Evolutionary conservation across 2,888 invertebrate species (phyloP), one percentile per base, ranked within the genome.

Genomic region (Dynastes tityus): DNA sequence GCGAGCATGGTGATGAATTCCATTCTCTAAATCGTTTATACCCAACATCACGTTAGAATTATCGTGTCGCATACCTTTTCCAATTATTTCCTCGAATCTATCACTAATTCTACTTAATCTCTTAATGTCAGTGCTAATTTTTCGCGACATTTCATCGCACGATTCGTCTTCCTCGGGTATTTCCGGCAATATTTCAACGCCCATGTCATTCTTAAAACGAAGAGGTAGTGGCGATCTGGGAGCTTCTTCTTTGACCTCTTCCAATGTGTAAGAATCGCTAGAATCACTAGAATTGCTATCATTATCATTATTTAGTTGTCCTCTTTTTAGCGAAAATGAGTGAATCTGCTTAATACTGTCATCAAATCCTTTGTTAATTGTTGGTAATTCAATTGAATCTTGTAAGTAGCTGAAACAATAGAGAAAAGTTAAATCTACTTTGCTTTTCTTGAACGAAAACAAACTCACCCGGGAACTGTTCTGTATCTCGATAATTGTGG

Each of bases 91-190:
- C 80, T 90, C 90, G 80, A 91, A 87, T 84, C 88, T 90, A 84
- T 90, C 90, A 81, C 90, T 90, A 86, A 91, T 87, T 76, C 86
- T 88, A 84, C 90, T 91, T 85, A 91, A 89, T 88, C 91, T 89
- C 86, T 90, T 90, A 76, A 91, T 90, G 80, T 89, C 89, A 76
- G 87, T 84, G 82, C 89, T 90, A 80, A 90, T 86, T 76, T 88
- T 88, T 83, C 88, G 88, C 80, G 73, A 65, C 13, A 88, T 89
- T 78, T 84, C 87, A 9, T 63, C 55, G 2, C 71, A 78, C 53
- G 78, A 77, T 84, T 90, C 90, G 77, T 89, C 90, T 84, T 90
- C 91, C 85, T 91, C 91, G 2, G 90, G 89, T 85, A 91, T 91
- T 86, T 90, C 90, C 32, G 91, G 91, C 77, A 91, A 85, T 83